Conservation (phyloP, 1,140 invertebrate species). For the Tetramorium alpestre region DNA sequence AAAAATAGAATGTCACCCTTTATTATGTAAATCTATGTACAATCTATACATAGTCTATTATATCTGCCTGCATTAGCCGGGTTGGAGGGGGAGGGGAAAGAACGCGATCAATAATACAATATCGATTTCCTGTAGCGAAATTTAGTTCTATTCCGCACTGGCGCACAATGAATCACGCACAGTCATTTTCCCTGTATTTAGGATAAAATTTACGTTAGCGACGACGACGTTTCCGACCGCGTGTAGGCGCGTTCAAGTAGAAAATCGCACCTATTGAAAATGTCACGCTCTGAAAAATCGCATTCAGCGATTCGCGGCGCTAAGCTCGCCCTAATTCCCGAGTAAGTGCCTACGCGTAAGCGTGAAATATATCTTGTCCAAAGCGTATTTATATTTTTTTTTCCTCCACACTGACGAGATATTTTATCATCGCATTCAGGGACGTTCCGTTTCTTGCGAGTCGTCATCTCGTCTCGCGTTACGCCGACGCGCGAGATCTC, state of each 20-base stretch:
- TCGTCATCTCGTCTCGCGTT: background rate
- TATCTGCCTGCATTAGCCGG: constrained; percentile 6
- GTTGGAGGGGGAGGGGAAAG: background rate
- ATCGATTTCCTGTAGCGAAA: constrained; percentile 37
- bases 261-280: constrained; percentile 49
- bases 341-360: background rate
- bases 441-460: background rate
- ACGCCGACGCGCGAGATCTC: background rate
- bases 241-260: constrained; percentile 11
- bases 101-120: constrained; percentile 43
- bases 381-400: background rate
- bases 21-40: constrained; percentile 24
- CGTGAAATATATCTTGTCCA: background rate
- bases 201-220: constrained; percentile 42
- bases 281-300: constrained; percentile 39
- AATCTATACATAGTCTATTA: constrained; percentile 38
- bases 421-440: background rate
- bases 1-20: constrained; percentile 1
- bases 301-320: background rate
- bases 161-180: constrained; percentile 18
- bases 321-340: background rate
- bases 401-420: too few species aligned
- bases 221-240: background rate
- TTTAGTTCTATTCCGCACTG: constrained; percentile 5
- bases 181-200: constrained; percentile 22